phyloP scores from a whole-genome alignment of 2,888 invertebrate genomes.

The Orthosia cruda region DNA sequence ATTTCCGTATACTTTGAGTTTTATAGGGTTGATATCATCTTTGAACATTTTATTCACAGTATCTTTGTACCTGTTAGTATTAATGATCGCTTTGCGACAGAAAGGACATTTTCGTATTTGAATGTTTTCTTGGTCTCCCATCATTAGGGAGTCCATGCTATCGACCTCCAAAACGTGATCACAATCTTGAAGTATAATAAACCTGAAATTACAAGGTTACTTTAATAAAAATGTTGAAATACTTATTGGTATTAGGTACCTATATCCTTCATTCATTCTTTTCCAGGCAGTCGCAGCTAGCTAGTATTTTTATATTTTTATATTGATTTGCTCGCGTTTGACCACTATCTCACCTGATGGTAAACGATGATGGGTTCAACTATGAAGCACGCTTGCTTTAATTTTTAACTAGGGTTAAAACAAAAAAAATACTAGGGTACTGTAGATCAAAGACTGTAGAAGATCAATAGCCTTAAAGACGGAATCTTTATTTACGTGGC shows the following conservation, averaged over 20 bases:
- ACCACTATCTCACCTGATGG: too few relatives aligned
- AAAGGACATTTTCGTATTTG: slow-evolving; percentile 90
- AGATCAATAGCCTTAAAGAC: too few relatives aligned
- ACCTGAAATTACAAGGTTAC: slow-evolving; percentile 78
- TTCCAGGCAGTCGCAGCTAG: too few relatives aligned
- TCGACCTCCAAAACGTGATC: slow-evolving; percentile 88
- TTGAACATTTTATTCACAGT: slow-evolving; percentile 83
- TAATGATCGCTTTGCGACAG: slow-evolving; percentile 92
- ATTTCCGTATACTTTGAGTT: slow-evolving; percentile 83
- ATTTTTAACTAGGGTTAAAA: too few relatives aligned
- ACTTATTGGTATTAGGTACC: neutral
- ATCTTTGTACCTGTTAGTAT: slow-evolving; percentile 91
- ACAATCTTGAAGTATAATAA: slow-evolving; percentile 91
- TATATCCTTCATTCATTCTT: too few relatives aligned
- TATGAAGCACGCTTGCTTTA: too few relatives aligned
- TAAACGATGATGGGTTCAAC: too few relatives aligned
- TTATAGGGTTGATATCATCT: slow-evolving; percentile 86
- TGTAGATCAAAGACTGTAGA: too few relatives aligned
- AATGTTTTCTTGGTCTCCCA: slow-evolving; percentile 77
- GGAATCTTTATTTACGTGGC: too few relatives aligned
- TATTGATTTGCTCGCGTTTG: too few relatives aligned
- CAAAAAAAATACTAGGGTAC: too few relatives aligned
- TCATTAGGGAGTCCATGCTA: slow-evolving; percentile 86
- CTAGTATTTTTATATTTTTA: too few relatives aligned
- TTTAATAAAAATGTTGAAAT: neutral